phyloP scores from a whole-genome alignment of 2,888 invertebrate genomes.

The Brachylomia viminalis region DNA sequence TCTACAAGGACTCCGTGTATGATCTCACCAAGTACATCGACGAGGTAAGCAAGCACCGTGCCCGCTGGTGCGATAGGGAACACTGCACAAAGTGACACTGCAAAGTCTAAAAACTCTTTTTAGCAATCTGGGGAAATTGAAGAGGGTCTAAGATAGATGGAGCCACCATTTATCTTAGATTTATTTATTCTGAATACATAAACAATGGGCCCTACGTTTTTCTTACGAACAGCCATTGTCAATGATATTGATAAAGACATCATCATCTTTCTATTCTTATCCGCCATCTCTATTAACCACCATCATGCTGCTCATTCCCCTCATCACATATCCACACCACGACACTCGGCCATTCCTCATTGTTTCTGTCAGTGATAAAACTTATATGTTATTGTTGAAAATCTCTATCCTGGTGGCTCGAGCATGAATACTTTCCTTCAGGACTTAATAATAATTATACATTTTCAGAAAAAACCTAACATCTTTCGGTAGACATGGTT shows the following conservation, averaged over 20 bases:
- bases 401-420: not conserved
- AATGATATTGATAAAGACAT: not conserved
- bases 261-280: too few relatives aligned
- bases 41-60: constrained; percentile 83
- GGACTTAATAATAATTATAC: too few relatives aligned
- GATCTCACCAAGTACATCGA: constrained; percentile 92
- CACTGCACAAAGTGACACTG: too few relatives aligned
- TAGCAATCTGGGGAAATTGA: not conserved
- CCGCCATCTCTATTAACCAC: not conserved
- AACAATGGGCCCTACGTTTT: not conserved
- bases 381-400: not conserved
- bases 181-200: not conserved
- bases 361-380: not conserved
- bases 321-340: not conserved
- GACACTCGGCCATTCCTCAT: not conserved
- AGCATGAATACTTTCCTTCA: not conserved
- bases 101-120: not conserved
- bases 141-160: not conserved
- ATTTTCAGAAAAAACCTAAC: constrained; percentile 7
- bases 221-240: not conserved
- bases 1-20: constrained; percentile 92
- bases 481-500: not conserved
- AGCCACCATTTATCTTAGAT: too few relatives aligned
- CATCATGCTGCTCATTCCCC: not conserved
- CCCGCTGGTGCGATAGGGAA: not conserved